A percentile compares a stretch with the other conserved stretches of the same genome.
phyloP scores from a whole-genome alignment of 2,113 vertebrate species.

The Toxotes chatareus region DNA sequence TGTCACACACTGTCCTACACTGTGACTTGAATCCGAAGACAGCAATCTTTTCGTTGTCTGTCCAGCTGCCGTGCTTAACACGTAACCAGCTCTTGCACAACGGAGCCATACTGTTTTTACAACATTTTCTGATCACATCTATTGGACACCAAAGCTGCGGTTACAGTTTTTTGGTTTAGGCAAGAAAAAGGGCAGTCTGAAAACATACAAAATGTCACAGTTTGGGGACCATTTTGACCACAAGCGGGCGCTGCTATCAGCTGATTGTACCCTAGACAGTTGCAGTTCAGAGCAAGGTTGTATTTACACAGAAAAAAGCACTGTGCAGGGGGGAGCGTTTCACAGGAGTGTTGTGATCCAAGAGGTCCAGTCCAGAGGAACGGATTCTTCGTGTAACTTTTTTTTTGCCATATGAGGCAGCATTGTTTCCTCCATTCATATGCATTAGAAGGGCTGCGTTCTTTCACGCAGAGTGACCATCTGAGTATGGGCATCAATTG shows the following conservation, averaged over 20 bases:
- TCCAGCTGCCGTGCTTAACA: neutral
- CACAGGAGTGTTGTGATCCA: no score
- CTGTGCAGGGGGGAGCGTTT: neutral
- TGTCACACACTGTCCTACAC: slow-evolving; percentile 26
- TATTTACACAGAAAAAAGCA: neutral
- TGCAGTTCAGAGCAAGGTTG: neutral
- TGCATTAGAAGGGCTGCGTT: no score
- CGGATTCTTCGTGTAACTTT: no score
- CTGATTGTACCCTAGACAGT: neutral
- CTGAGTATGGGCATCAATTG: neutral
- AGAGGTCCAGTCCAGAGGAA: no score
- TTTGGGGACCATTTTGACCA: neutral
- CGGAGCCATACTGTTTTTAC: neutral
- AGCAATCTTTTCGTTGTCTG: neutral
- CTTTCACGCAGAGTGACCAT: no score
- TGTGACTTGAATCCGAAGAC: slow-evolving; percentile 10
- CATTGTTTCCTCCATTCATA: neutral
- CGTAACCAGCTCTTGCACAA: neutral
- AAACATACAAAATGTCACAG: neutral
- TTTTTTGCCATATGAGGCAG: neutral
- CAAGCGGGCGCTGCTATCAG: neutral
- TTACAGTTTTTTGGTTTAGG: neutral
- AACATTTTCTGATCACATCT: neutral
- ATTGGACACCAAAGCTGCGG: neutral
- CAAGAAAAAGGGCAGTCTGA: neutral